Evolutionary conservation across 2,113 vertebrate genomes (phyloP).

Genomic region (Gallinago jamesoni): DNA sequence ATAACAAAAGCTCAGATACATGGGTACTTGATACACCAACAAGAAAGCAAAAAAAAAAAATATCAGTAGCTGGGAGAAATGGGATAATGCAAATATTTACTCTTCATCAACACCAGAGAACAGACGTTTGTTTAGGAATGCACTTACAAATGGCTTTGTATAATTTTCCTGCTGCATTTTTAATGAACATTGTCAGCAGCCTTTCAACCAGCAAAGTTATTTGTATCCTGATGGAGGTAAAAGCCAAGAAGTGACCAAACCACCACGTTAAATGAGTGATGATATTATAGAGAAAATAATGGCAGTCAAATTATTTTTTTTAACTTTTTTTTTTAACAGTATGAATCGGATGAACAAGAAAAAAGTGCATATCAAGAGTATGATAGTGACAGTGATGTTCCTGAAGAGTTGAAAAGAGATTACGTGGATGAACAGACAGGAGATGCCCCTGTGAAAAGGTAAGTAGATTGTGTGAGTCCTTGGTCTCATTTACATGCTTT

Average conservation of each 20-base stretch:
- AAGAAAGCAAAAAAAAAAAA: not conserved
- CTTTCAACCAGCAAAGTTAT: not conserved
- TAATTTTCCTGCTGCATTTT: not conserved
- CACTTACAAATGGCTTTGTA: not conserved
- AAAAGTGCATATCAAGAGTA: constrained; percentile 96
- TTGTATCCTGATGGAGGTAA: not conserved
- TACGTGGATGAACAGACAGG: constrained; percentile 98
- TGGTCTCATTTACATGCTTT: not conserved
- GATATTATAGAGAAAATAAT: not conserved
- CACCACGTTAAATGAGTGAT: not conserved
- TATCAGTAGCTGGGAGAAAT: not conserved
- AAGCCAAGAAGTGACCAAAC: not conserved
- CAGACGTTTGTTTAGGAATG: not conserved
- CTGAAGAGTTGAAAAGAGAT: constrained; percentile 96
- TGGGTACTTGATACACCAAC: not conserved
- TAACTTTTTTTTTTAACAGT: constrained; percentile 71
- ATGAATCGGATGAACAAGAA: constrained; percentile 96
- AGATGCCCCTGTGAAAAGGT: constrained; percentile 92
- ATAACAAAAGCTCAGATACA: not conserved
- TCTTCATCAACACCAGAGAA: not conserved
- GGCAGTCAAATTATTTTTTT: not conserved
- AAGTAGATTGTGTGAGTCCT: not conserved
- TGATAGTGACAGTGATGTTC: constrained; percentile 96
- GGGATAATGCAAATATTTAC: not conserved
- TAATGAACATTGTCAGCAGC: not conserved